Percentiles rank a stretch among this genome's conserved stretches.
phyloP scores from a whole-genome alignment of 1,140 invertebrate species.

The Drosophila varians region DNA sequence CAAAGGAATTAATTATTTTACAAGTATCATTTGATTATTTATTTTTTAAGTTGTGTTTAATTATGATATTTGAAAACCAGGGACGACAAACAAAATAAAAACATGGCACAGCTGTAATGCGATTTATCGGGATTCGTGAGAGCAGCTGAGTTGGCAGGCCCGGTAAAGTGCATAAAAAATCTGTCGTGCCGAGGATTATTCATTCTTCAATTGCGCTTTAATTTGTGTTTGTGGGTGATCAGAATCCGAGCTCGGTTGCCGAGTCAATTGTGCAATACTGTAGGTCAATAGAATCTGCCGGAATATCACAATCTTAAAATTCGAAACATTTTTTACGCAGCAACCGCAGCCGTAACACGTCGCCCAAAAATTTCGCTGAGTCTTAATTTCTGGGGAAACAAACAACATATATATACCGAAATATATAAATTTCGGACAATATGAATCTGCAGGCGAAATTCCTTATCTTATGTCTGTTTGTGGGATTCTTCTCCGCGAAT shows the following conservation, averaged over 20 bases:
- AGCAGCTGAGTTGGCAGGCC: slow-evolving; percentile 10
- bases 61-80: not conserved
- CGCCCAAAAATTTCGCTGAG: slow-evolving; percentile 36
- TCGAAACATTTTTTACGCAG: slow-evolving; percentile 10
- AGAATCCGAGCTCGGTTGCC: slow-evolving; percentile 11
- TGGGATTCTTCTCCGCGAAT: slow-evolving; percentile 59
- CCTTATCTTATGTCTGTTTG: slow-evolving; percentile 67
- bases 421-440: slow-evolving; percentile 13
- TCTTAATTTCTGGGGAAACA: slow-evolving; percentile 6
- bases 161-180: slow-evolving; percentile 26
- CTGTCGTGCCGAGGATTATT: slow-evolving; percentile 62
- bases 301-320: slow-evolving; percentile 1
- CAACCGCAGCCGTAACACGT: slow-evolving; percentile 28
- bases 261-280: slow-evolving; percentile 43
- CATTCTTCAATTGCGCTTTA: slow-evolving; percentile 69
- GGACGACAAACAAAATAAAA: not conserved
- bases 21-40: not conserved
- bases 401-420: not conserved
- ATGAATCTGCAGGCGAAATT: slow-evolving; percentile 71
- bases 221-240: slow-evolving; percentile 61
- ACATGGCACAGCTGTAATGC: slow-evolving; percentile 9
- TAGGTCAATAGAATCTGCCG: slow-evolving; percentile 1
- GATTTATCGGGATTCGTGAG: slow-evolving; percentile 7
- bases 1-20: not conserved
- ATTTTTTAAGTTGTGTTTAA: not conserved